phyloP scores from a whole-genome alignment of 1,140 invertebrate species.

The Mya arenaria region DNA sequence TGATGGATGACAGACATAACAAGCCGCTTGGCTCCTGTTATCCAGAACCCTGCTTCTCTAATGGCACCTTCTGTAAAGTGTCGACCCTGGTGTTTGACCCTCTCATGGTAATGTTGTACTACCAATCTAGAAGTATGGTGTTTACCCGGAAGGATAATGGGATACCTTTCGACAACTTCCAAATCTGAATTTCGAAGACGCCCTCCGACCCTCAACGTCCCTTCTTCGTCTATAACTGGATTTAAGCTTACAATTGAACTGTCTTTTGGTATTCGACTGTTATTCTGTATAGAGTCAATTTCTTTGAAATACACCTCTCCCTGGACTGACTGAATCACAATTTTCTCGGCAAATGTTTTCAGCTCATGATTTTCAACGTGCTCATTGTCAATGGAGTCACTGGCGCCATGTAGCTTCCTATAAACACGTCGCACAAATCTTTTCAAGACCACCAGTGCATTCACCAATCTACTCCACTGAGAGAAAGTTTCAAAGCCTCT shows the following conservation, averaged over 20 bases:
- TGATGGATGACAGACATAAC: slow-evolving; percentile 54
- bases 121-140: slow-evolving; percentile 50
- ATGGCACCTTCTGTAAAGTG: slow-evolving; percentile 40
- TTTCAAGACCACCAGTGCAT: slow-evolving; percentile 1
- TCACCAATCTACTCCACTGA: not conserved
- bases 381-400: not conserved
- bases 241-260: not conserved
- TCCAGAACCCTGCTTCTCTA: slow-evolving; percentile 60
- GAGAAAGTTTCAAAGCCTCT: slow-evolving; percentile 3
- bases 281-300: not conserved
- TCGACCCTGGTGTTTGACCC: slow-evolving; percentile 59
- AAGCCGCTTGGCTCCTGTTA: slow-evolving; percentile 51
- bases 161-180: slow-evolving; percentile 21
- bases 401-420: not conserved
- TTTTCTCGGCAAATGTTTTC: not conserved
- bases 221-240: slow-evolving; percentile 15
- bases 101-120: slow-evolving; percentile 54
- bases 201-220: slow-evolving; percentile 5
- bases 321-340: not conserved
- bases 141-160: slow-evolving; percentile 56
- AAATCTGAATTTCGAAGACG: not conserved
- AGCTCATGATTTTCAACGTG: not conserved
- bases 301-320: not conserved
- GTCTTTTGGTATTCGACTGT: slow-evolving; percentile 29
- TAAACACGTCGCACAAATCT: not conserved